Base-by-base conservation (phyloP, 2,888 invertebrate species). In the Scaptomyza cyrtandrae region DNA sequence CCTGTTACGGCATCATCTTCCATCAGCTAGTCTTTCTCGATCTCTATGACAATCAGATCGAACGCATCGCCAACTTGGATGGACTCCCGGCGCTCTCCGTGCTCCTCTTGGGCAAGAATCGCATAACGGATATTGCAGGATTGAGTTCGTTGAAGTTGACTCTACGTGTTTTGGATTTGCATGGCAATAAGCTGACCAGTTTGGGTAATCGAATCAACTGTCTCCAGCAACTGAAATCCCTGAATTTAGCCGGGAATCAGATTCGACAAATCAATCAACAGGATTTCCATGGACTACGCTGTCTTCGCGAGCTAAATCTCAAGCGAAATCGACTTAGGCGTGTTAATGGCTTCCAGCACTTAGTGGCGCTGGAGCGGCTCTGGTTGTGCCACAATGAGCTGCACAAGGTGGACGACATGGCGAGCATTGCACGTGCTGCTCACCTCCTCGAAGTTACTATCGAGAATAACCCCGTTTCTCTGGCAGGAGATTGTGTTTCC, bases 21-120 rank as follows among this genome's bases (percentile, higher is more conserved):
- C 85, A 91, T 60, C 95, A 96, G 92, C 93, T 98, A 64, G 98
- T 98, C 16, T 98, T 98, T 91, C 94, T 98, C 64, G 98, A 98
- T 92, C 94, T 98, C 62, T 98, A 98, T 90, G 97, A 98, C 92
- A 98, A 98, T 93, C 97, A 98, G 92, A 95, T 98, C 71, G 98
- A 98, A 78, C 95, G 95, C 90, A 96, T 98, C 69, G 94, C 95
- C 61, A 96, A 95, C 60, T 93, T 98, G 66, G 95, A 96, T 80
- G 94, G 95, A 56, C 93, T 98, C 52, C 95, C 95, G 71, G 96
- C 96, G 86, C 93, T 98, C 54, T 93, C 98, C 75, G 98, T 98
- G 13, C 93, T 98, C 60, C 93, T 98, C 71, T 94, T 98, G 90
- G 98, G 98, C 1, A 98, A 98, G 93, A 98, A 98, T 92, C 95